Percentiles rank a stretch among this genome's conserved stretches.
Conservation (phyloP, 2,113 vertebrate genomes). For the Vicugna pacos region DNA sequence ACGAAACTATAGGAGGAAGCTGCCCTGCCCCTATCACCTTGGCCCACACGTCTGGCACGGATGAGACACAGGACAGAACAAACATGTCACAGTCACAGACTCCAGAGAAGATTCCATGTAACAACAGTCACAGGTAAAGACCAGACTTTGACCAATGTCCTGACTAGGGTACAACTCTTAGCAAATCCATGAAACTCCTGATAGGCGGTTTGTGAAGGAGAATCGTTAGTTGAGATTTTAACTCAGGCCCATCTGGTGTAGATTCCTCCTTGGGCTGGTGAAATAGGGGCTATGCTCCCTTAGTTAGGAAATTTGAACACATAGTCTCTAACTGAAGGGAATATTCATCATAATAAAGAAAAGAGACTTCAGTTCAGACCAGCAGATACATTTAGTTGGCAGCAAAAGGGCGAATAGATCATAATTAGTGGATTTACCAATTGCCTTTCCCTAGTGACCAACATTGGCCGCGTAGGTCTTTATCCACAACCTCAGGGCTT, state of each 20-base stretch:
- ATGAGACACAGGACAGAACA: slow-evolving; percentile 1
- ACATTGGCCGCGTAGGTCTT: slow-evolving; percentile 74
- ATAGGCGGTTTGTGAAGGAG: not conserved
- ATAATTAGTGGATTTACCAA: slow-evolving; percentile 72
- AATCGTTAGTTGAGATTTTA: slow-evolving; percentile 4
- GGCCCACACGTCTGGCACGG: slow-evolving; percentile 70
- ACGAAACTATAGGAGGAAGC: not conserved
- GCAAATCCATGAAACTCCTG: slow-evolving; percentile 33
- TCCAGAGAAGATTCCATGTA: slow-evolving; percentile 35
- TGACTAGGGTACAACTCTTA: slow-evolving; percentile 54
- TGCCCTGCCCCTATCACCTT: slow-evolving; percentile 37
- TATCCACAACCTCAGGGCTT: slow-evolving; percentile 64
- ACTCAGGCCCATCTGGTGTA: not conserved
- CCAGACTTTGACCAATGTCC: slow-evolving; percentile 71
- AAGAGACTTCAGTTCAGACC: slow-evolving; percentile 23
- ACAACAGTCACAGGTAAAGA: slow-evolving; percentile 70
- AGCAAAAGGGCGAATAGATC: slow-evolving; percentile 43
- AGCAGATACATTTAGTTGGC: slow-evolving; percentile 52
- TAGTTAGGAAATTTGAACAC: slow-evolving; percentile 38
- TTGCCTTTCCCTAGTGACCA: slow-evolving; percentile 45
- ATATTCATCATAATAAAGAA: slow-evolving; percentile 46
- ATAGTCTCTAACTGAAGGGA: not conserved
- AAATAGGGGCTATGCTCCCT: not conserved
- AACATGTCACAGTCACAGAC: slow-evolving; percentile 24
- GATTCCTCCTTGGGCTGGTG: not conserved